Base-by-base conservation (phyloP, 2,113 vertebrate species). In the Micronycteris hirsuta region DNA sequence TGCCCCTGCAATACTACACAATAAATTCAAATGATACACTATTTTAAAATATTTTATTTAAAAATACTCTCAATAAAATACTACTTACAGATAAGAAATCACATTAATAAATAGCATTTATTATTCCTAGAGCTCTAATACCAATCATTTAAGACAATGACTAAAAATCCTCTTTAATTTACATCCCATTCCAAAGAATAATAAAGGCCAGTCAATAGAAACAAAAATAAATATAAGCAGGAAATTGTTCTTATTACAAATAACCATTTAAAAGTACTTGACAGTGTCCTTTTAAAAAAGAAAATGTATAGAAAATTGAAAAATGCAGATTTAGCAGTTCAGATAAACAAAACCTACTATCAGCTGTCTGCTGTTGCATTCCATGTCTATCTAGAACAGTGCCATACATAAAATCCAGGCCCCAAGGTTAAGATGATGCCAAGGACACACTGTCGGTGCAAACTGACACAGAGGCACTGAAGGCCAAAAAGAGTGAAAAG, bases 271-370 rank as follows among this genome's bases (percentile, higher is more conserved):
- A 92, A 97, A 84, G 33, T 96, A 97, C 97, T 96, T 98, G 97
- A 97, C 96, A 97, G 97, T 97, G 97, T 98, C 97, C 97, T 98
- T 98, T 98, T 97, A 97, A 97, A 96, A 93, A 90, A 93, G 63
- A 87, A 96, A 94, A 58, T 65, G 43, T 89, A 91, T 13, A 95
- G n/a, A 86, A 68, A 92, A 95, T 58, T 82, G 19, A 41, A 84
- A 95, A 95, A 49, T 61, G 58, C 22, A 96, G 56, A 91, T 73
- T 95, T 65, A 96, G 71, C 76, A 71, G 43, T 36, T 91, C 47
- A 91, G n/a, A 85, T 87, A 78, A 95, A 93, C 49, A 86, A 89
- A 92, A 86, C 28, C 36, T 16, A 71, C 43, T 17, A 83, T 41
- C 49, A 93, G 61, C 38, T 84, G 56, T 87, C 58, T 52, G 24